These are phyloP conservation scores for Periplaneta americana DNA, from an alignment of 1,140 invertebrate species.

Conservation along the genomic window DNA sequence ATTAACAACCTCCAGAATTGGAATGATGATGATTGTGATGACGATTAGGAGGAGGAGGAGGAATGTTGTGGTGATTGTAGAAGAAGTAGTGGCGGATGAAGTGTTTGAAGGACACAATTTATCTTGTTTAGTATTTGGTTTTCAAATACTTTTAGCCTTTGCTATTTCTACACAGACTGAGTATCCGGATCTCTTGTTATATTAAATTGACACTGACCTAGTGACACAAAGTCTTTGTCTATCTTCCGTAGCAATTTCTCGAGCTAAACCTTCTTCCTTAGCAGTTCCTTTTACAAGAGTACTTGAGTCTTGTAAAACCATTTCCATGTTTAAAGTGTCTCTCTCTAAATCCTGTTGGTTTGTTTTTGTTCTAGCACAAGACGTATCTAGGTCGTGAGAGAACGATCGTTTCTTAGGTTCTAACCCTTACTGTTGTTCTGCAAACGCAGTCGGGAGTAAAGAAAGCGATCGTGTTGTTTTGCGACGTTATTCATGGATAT, in stretches of 20 bases:
- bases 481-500: background rate
- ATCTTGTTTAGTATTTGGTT: no score
- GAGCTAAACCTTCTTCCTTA: background rate
- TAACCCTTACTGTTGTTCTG: background rate
- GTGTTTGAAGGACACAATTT: no score
- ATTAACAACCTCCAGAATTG: no score
- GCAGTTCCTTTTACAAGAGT: background rate
- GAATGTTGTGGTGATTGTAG: no score
- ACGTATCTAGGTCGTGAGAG: background rate
- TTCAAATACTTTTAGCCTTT: no score
- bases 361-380: background rate
- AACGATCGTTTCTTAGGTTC: background rate
- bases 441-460: background rate
- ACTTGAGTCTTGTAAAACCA: background rate
- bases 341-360: background rate
- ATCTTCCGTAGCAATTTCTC: background rate
- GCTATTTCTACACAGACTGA: no score
- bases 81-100: no score
- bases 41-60: no score
- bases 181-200: no score
- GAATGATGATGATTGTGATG: no score
- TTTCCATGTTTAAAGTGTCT: background rate
- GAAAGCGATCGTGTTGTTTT: background rate
- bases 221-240: background rate
- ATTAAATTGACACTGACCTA: background rate